A percentile compares a stretch with the other conserved stretches of the same genome.
Evolutionary conservation across 2,797 vertebrate species (phyloP).

Genomic region (Crotalus adamanteus): DNA sequence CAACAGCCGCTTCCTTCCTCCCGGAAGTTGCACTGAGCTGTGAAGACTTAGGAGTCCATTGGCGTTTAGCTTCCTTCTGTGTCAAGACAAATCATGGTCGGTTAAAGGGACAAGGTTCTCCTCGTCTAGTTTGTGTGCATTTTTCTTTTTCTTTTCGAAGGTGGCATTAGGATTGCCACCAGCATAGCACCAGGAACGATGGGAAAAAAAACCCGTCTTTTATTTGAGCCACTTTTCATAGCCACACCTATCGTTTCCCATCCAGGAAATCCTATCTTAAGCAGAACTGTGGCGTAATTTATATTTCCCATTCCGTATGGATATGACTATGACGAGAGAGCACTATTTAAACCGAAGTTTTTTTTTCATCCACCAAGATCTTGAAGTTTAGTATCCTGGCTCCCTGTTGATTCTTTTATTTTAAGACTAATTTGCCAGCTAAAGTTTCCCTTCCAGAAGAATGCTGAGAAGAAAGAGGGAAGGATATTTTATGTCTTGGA

Average conservation of each 20-base stretch:
- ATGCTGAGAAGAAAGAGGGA: background rate
- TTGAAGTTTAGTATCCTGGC: background rate
- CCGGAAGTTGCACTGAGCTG: constrained; percentile 8
- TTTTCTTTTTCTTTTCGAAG: background rate
- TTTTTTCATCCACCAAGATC: background rate
- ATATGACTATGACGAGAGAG: constrained; percentile 6
- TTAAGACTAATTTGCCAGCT: background rate
- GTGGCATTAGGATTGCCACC: background rate
- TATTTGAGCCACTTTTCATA: constrained; percentile 4
- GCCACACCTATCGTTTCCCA: background rate
- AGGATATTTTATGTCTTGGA: background rate
- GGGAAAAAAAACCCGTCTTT: background rate
- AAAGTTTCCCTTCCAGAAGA: background rate
- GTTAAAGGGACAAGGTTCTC: background rate
- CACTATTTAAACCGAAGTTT: constrained; percentile 21
- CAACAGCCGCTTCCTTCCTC: constrained; percentile 26
- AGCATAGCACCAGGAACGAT: background rate
- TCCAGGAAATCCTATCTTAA: background rate
- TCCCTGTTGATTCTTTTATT: background rate
- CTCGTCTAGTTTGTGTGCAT: background rate
- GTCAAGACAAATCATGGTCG: background rate
- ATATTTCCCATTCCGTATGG: constrained; percentile 8
- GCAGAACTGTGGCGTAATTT: constrained; percentile 21
- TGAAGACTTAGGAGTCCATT: constrained; percentile 20
- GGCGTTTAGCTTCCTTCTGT: constrained; percentile 10